phyloP scores from a whole-genome alignment of 2,113 vertebrate genomes.

The Etia nguti region DNA sequence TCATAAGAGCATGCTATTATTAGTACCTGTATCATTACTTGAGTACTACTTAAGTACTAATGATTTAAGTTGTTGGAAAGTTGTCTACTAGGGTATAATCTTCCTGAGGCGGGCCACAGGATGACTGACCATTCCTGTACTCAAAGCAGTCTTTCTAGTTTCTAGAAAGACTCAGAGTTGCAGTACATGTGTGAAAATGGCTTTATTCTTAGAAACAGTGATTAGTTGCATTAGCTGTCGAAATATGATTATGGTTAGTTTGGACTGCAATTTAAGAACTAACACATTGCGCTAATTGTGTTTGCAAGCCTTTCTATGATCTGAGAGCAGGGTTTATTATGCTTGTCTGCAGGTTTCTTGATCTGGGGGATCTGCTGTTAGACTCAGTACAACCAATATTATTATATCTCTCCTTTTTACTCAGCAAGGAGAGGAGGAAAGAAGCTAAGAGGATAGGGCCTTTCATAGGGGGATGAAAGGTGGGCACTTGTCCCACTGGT shows the following conservation, averaged over 20 bases:
- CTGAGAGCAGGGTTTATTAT: constrained; percentile 19
- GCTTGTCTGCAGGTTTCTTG: constrained; percentile 27
- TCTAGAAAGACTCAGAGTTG: not conserved
- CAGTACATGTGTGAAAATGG: not conserved
- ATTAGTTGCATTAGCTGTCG: not conserved
- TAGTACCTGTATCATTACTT: not conserved
- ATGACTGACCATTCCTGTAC: not conserved
- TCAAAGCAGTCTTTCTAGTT: not conserved
- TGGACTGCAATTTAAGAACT: not conserved
- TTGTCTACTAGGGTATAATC: not conserved
- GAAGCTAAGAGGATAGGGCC: not conserved
- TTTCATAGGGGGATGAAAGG: constrained; percentile 44
- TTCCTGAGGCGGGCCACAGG: not conserved
- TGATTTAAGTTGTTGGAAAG: not conserved
- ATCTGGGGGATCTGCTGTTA: constrained; percentile 33
- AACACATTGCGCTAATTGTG: not conserved
- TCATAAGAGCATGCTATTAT: not conserved
- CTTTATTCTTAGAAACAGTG: not conserved
- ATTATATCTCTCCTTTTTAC: constrained; percentile 40
- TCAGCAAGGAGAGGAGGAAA: not conserved
- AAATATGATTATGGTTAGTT: not conserved
- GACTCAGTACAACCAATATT: constrained; percentile 41
- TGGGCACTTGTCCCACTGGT: constrained; percentile 57
- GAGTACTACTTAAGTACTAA: not conserved
- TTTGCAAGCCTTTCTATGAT: constrained; percentile 22